Evolutionary conservation across 2,797 vertebrate species (phyloP), one percentile per base, ranked within the genome.

Genomic region (Anguilla pacifica): DNA sequence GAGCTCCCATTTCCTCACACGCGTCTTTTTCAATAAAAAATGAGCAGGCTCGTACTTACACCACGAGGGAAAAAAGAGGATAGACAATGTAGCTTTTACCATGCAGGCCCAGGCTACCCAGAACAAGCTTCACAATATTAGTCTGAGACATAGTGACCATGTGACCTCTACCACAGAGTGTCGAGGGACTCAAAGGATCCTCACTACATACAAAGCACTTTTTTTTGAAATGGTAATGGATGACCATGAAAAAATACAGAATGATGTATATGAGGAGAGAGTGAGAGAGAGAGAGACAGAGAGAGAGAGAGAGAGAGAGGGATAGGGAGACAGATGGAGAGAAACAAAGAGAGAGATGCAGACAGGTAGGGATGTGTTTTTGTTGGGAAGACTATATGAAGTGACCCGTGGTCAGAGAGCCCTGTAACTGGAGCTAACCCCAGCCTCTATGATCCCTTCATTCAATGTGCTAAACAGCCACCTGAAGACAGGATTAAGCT

Each of bases 381-480:
- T 89, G 88, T 89, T 87, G 92, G 89, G 90, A 89, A 91, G 90
- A 90, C 90, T 93, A 91, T 89, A 90, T 86, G 92, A 92, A 90
- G 91, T 96, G 95, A 96, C 96, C 95, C 93, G 93, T 94, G 94
- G 94, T 95, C 95, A 94, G 94, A 94, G 91, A 94, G 94, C 93
- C 93, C 94, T 95, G 96, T 96, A 96, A 97, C 92, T 90, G 90
- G 95, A 97, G 95, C 95, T 95, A 94, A 94, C 95, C 93, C 93
- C 93, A 93, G 93, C 94, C 93, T 94, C 93, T 90, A 90, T 89
- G 61, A 95, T 94, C 94, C 93, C 93, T 94, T 91, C 92, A 95
- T 93, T 96, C 93, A 91, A 92, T 94, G 95, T 91, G 93, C 94
- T 96, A 94, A 96, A 95, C 94, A 96, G 94, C 94, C 94, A 96